Evolutionary conservation across 1,140 invertebrate genomes (phyloP).

Genomic region (Apis florea): DNA sequence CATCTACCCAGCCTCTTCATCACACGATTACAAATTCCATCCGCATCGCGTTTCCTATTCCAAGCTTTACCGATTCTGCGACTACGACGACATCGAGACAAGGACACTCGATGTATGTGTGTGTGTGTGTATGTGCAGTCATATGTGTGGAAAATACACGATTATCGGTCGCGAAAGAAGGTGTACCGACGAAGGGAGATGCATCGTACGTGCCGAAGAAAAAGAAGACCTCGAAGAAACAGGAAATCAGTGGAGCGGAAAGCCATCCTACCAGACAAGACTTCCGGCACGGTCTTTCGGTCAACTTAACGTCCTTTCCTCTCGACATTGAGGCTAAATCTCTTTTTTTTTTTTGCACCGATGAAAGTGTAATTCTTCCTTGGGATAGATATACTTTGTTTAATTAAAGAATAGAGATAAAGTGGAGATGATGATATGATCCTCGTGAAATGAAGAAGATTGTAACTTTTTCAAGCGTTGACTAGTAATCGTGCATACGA

Average conservation of each 20-base stretch:
- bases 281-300: constrained; percentile 53
- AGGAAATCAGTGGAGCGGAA: constrained; percentile 63
- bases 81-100: constrained; percentile 3
- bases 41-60: constrained; percentile 53
- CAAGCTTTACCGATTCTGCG: constrained; percentile 18
- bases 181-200: constrained; percentile 48
- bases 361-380: background rate
- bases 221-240: constrained; percentile 53
- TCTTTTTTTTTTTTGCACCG: background rate
- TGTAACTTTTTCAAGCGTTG: too few relatives aligned
- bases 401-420: too few relatives aligned
- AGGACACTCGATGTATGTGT: background rate
- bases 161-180: constrained; percentile 31
- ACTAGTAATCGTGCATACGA: too few relatives aligned
- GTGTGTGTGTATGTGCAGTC: background rate
- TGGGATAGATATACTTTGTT: background rate
- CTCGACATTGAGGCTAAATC: background rate
- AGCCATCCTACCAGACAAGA: constrained; percentile 49
- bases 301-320: background rate
- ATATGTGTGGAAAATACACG: constrained; percentile 17
- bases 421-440: too few relatives aligned
- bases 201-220: constrained; percentile 55
- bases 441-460: too few relatives aligned
- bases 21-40: constrained; percentile 61
- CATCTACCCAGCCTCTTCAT: background rate